Conservation (phyloP, 2,888 invertebrate genomes). For the Cerastoderma edule region DNA sequence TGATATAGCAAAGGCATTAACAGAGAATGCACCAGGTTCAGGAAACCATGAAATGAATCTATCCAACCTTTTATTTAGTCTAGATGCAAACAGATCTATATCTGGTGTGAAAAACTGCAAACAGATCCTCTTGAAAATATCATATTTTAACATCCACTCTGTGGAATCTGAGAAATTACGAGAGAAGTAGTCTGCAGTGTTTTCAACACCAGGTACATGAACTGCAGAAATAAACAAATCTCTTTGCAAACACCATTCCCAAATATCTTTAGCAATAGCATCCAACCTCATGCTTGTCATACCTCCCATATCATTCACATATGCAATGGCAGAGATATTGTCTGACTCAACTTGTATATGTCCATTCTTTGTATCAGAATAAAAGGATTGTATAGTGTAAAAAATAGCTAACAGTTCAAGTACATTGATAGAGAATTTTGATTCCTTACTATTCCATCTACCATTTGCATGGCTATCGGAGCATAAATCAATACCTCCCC, state of each 20-base stretch:
- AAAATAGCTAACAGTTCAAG: slow-evolving; percentile 33
- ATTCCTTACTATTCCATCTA: slow-evolving; percentile 38
- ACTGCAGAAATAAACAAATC: slow-evolving; percentile 32
- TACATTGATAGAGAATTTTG: slow-evolving; percentile 31
- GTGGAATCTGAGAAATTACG: slow-evolving; percentile 44
- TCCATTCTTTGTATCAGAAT: not conserved
- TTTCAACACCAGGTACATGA: slow-evolving; percentile 31
- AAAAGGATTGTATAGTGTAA: slow-evolving; percentile 24
- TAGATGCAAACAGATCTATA: slow-evolving; percentile 49
- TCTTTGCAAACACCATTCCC: slow-evolving; percentile 43
- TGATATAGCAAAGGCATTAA: no score
- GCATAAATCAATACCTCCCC: slow-evolving; percentile 19
- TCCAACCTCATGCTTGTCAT: slow-evolving; percentile 28
- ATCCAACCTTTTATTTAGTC: no score
- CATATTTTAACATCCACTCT: slow-evolving; percentile 46
- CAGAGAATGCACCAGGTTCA: no score
- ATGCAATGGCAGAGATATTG: slow-evolving; percentile 29
- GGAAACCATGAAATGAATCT: no score
- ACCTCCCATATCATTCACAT: slow-evolving; percentile 40
- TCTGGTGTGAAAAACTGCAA: slow-evolving; percentile 36
- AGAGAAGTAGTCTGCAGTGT: slow-evolving; percentile 43
- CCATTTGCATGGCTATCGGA: slow-evolving; percentile 11
- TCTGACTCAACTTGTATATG: slow-evolving; percentile 36
- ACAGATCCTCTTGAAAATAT: slow-evolving; percentile 29
- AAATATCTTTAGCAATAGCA: slow-evolving; percentile 30